Conservation (phyloP, 64 coral and sea anemone genomes). For the Dendronephthya gigantea region DNA sequence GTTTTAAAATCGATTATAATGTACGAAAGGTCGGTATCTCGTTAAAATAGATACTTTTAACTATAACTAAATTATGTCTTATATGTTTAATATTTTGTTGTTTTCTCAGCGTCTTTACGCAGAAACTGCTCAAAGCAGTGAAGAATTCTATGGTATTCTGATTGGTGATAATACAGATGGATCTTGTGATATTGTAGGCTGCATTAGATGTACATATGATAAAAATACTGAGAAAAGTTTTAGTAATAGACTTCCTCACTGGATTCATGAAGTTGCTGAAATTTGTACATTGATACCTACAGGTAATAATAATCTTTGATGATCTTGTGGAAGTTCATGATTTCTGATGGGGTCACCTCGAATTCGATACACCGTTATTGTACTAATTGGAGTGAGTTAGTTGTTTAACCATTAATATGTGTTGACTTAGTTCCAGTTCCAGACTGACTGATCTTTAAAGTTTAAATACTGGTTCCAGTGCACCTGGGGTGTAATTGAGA, state of each 20-base stretch:
- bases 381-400: too few relatives aligned
- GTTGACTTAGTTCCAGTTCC: too few relatives aligned
- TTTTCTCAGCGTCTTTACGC: background rate
- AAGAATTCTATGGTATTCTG: background rate
- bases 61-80: too few relatives aligned
- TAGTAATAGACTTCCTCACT: background rate
- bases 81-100: too few relatives aligned
- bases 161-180: background rate
- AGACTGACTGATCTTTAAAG: too few relatives aligned
- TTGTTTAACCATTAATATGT: too few relatives aligned
- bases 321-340: too few relatives aligned
- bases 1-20: background rate
- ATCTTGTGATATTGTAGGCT: background rate
- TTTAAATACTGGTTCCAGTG: too few relatives aligned
- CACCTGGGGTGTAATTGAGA: too few relatives aligned
- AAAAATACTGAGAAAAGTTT: background rate
- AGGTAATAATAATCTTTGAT: background rate
- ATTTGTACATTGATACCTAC: background rate
- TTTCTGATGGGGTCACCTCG: too few relatives aligned
- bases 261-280: background rate
- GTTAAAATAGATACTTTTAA: background rate
- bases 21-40: background rate
- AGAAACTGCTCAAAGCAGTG: background rate
- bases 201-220: conserved; percentile 5
- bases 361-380: too few relatives aligned